phyloP scores from a whole-genome alignment of 37 sponge, comb jelly and placozoan genomes.

The Eunapius fragilis region DNA sequence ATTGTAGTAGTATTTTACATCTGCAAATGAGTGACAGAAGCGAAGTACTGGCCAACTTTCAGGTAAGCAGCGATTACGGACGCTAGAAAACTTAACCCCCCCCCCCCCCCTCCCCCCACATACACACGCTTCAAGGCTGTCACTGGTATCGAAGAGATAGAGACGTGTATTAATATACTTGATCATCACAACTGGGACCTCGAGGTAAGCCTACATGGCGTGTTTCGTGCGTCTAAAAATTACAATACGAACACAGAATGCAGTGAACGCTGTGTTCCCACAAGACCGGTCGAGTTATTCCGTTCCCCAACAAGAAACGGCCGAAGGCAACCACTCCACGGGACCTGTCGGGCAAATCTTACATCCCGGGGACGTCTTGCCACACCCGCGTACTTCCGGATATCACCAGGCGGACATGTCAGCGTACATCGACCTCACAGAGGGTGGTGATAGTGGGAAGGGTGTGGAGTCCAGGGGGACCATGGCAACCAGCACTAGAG shows the following conservation, averaged over 20 bases:
- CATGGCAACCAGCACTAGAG: neutral
- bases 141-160: constrained; percentile 86
- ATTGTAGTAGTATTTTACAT: neutral
- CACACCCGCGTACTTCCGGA: neutral
- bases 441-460: neutral
- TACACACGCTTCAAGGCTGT: constrained; percentile 63
- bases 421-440: neutral
- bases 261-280: constrained; percentile 65
- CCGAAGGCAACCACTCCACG: constrained; percentile 1
- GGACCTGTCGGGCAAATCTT: neutral
- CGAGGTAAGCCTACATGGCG: constrained; percentile 39
- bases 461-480: neutral
- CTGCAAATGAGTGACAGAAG: constrained; percentile 48
- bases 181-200: constrained; percentile 89
- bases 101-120: too few relatives aligned
- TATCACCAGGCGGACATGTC: neutral
- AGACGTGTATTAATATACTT: constrained; percentile 63
- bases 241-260: constrained; percentile 14
- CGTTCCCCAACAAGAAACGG: neutral
- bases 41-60: constrained; percentile 64
- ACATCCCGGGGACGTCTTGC: neutral
- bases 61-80: constrained; percentile 32
- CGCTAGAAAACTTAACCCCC: too few relatives aligned
- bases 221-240: neutral
- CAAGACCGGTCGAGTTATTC: constrained; percentile 14